Base-by-base conservation (phyloP, 2,888 invertebrate species). In the Lymantria dispar region DNA sequence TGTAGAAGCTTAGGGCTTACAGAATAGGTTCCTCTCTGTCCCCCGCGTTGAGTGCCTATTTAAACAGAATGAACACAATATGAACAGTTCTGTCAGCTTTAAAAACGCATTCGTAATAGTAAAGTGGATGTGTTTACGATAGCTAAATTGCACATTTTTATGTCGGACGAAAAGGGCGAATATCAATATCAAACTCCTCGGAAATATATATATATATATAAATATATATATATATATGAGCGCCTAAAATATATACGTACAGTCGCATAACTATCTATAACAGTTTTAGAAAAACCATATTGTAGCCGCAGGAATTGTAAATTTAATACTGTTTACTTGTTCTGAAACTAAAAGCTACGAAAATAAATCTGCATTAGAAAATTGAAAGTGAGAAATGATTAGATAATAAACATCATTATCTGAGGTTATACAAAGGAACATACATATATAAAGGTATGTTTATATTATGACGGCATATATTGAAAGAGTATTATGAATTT, bases 61-160 rank as follows among this genome's bases (percentile, higher is more conserved):
- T 54, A 60, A 62, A 71, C 55, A 52, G 72, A 78, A 74, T 59
- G 63, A 75, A 67, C 62, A 64, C 65, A 70, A 60, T 56, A 62
- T 64, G 60, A 70, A 60, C 62, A 73, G 63, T 64, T 56, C 60
- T 51, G 56, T 70, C 68, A 72, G 74, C 70, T 66, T 57, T 68
- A 61, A 72, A 80, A 80, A 70, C 73, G 77, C 78, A 80, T 78
- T 78, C 66, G 68, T 70, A 75, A 78, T 80, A 83, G 76, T 83
- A 84, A 85, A 83, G 63, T 78, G 63, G 70, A 71, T 72, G 68
- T 76, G 61, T 78, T 82, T 83, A 81, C 64, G 72, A 68, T 64
- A 62, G 64, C 58, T 61, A 71, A 68, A 72, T 68, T 76, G 70
- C 76, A 75, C 64, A 74, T 74, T 71, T 80, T 78, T 79, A 78